phyloP scores from a whole-genome alignment of 2,113 vertebrate species.

The Ptilorrhoa leucosticta region DNA sequence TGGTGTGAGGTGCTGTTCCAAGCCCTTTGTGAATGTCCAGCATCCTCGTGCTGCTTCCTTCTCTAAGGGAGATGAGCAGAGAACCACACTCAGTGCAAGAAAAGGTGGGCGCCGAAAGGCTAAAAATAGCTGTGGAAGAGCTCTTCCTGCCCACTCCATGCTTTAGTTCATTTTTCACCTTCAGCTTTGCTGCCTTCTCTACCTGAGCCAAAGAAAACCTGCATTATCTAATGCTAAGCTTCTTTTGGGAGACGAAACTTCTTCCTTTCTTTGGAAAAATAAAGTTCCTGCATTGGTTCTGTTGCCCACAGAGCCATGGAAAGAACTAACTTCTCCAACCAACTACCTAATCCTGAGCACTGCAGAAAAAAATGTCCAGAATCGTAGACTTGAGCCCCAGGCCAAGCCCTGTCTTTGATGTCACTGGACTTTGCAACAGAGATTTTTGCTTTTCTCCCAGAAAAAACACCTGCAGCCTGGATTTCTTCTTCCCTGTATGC shows the following conservation, averaged over 20 bases:
- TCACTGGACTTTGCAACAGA: not conserved
- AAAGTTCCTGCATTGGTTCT: not conserved
- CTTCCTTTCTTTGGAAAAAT: not conserved
- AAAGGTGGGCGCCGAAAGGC: not conserved
- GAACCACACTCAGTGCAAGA: not conserved
- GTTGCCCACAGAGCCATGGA: not conserved
- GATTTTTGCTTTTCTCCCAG: not conserved
- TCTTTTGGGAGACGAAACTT: not conserved
- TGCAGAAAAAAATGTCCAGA: not conserved
- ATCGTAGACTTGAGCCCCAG: accelerated
- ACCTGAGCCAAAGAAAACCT: not conserved
- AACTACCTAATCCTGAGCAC: not conserved
- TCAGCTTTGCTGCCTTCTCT: not conserved
- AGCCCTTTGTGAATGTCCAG: not conserved
- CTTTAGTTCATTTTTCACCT: not conserved
- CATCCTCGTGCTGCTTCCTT: not conserved
- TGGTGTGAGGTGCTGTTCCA: not conserved
- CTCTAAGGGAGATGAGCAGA: not conserved
- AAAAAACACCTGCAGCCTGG: not conserved
- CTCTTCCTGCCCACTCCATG: not conserved
- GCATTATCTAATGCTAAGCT: not conserved
- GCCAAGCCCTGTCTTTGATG: not conserved
- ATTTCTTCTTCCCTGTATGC: not conserved
- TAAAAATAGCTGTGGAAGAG: not conserved
- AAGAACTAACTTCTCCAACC: not conserved